Evolutionary conservation across 2,888 invertebrate genomes (phyloP).

Genomic region (Eupithecia inturbata): DNA sequence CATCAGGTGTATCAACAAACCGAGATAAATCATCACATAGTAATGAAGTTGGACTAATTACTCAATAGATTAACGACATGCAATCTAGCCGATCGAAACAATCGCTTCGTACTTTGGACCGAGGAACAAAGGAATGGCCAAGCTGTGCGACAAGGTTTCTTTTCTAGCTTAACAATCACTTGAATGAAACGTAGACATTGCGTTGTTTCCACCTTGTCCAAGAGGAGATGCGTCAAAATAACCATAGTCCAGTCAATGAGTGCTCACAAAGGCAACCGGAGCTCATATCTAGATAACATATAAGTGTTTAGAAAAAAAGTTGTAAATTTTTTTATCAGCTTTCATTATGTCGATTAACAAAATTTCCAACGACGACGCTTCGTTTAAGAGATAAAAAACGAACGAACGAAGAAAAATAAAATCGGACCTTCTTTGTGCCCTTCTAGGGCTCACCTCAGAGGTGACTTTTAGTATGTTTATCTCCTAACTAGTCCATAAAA

Average conservation of each 20-base stretch:
- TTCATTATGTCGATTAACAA: too few species aligned
- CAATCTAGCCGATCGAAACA: constrained; percentile 22
- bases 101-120: constrained; percentile 22
- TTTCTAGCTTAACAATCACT: neutral
- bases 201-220: neutral
- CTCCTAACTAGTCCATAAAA: too few species aligned
- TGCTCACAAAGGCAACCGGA: too few species aligned
- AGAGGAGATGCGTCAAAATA: neutral
- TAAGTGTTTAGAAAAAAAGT: too few species aligned
- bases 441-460: too few species aligned
- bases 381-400: too few species aligned
- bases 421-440: too few species aligned
- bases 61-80: constrained; percentile 35
- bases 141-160: constrained; percentile 12
- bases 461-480: too few species aligned
- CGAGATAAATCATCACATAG: constrained; percentile 23
- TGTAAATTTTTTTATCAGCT: too few species aligned
- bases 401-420: too few species aligned
- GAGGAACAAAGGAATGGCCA: constrained; percentile 12
- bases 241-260: neutral
- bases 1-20: constrained; percentile 23
- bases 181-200: neutral
- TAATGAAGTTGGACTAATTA: constrained; percentile 28
- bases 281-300: too few species aligned
- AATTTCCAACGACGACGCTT: too few species aligned